phyloP scores from a whole-genome alignment of 35 echinoderm and acorn worm species.

The Ophioderma brevispina region DNA sequence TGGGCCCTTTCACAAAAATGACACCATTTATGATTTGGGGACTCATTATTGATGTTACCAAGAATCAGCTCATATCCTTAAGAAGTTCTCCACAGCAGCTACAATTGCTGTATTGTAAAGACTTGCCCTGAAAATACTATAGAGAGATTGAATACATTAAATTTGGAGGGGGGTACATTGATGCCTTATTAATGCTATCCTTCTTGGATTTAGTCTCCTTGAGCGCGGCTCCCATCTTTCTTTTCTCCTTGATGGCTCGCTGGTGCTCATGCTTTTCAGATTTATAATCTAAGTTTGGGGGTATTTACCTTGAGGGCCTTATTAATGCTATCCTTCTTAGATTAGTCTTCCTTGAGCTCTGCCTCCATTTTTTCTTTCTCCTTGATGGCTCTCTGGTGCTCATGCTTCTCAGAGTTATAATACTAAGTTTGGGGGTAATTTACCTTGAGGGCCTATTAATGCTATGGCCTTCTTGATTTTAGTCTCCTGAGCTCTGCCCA shows the following conservation, averaged over 20 bases:
- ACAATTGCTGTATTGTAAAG: no score
- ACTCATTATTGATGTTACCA: no score
- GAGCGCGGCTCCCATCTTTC: constrained; percentile 69
- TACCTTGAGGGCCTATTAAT: constrained; percentile 76
- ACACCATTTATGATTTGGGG: no score
- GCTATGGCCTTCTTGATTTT: constrained; percentile 80
- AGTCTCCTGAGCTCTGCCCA: constrained; percentile 71
- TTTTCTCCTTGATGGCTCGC: constrained; percentile 85
- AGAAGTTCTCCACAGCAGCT: no score
- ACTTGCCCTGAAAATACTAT: no score
- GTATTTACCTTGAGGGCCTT: constrained; percentile 80
- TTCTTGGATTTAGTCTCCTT: constrained; percentile 81
- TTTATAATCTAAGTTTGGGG: constrained; percentile 80
- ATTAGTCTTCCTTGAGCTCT: constrained; percentile 80
- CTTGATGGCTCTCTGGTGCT: constrained; percentile 87
- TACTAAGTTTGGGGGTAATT: no score
- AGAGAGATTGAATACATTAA: constrained; percentile 90
- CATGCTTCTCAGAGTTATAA: constrained; percentile 94
- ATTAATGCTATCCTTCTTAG: constrained; percentile 78
- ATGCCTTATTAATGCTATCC: constrained; percentile 82
- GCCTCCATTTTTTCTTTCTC: constrained; percentile 90
- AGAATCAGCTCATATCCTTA: no score
- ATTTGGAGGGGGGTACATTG: no score
- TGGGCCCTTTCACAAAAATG: no score
- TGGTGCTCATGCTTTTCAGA: no score